Base-by-base conservation (phyloP, 2,888 invertebrate species). In the Macaria notata region DNA sequence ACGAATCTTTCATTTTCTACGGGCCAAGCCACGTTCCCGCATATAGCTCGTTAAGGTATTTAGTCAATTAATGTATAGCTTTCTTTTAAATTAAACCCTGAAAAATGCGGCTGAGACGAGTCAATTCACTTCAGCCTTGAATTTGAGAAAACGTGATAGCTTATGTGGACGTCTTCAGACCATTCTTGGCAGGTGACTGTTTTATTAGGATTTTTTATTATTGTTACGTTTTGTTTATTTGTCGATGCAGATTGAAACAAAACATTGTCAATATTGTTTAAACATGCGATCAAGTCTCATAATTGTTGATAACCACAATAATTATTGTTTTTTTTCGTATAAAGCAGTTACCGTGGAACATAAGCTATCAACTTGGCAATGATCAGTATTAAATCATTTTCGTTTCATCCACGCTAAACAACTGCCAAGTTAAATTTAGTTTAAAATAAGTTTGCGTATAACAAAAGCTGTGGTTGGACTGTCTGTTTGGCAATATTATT, bases 41-140 rank as follows among this genome's bases (percentile, higher is more conserved):
- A 69, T 68, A 70, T 86, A 85, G 84, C 81, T 75, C 74, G 82
- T 81, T 88, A 89, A 90, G 89, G 78, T 91, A 88, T 90, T 88
- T 90, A 91, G 91, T 90, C 90, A 90, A 91, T 89, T 90, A 91
- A 84, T 83, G 78, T 86, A 83, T 84, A 86, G 84, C 83, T 88
- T 86, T 84, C 79, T 76, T 83, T 76, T 75, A 76, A 78, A 75
- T 71, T 66, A 67, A 71, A n/a, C 8, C 41, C 72, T 65, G 72
- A 66, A 71, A 71, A 59, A 64, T 61, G 45, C 53, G 83, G 83
- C 82, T 83, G 83, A 75, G 69, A 67, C 64, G 73, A 79, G 81
- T 83, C 81, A 79, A 67, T 78, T 71, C 72, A 73, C 59, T 73
- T 59, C 78, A 78, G 83, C 82, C 78, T 69, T 59, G 56, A 59